These are phyloP conservation scores for Periophthalmus magnuspinnatus DNA, from an alignment of 2,797 vertebrate species.

Conservation along the genomic window DNA sequence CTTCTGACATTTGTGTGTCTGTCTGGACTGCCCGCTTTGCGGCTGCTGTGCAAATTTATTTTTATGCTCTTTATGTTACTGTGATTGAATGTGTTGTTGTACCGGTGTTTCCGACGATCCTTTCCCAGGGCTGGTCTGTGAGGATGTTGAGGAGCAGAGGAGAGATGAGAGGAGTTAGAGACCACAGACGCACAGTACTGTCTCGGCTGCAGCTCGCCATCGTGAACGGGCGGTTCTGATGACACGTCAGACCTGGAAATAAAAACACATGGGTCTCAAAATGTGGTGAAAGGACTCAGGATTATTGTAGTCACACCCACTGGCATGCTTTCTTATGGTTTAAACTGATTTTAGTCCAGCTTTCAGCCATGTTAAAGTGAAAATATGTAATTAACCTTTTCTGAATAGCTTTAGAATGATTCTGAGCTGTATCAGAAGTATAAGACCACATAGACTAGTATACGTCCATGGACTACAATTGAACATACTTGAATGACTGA, in stretches of 20 bases:
- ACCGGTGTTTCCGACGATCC: constrained; percentile 91
- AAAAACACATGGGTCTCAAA: neutral
- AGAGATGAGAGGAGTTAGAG: constrained; percentile 86
- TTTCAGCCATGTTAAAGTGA: too few species aligned
- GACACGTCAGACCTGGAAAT: constrained; percentile 87
- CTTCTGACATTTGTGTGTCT: neutral
- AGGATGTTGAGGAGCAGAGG: constrained; percentile 89
- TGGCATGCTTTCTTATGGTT: neutral
- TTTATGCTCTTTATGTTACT: too few species aligned
- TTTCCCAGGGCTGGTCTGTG: constrained; percentile 89
- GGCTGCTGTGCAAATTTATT: too few species aligned
- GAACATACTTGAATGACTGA: too few species aligned
- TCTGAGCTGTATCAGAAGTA: too few species aligned
- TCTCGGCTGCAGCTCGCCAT: constrained; percentile 97
- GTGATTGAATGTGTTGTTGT: constrained; percentile 12
- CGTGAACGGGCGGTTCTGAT: constrained; percentile 91
- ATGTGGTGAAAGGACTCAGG: neutral
- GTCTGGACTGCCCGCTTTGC: too few species aligned
- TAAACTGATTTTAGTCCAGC: too few species aligned
- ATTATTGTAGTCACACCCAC: neutral
- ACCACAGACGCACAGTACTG: constrained; percentile 96
- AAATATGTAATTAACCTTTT: too few species aligned
- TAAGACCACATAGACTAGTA: too few species aligned
- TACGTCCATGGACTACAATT: too few species aligned
- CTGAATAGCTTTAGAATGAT: too few species aligned